These are phyloP conservation scores for Heterodera schachtii DNA, from an alignment of 1,140 invertebrate species.

Conservation along the genomic window DNA sequence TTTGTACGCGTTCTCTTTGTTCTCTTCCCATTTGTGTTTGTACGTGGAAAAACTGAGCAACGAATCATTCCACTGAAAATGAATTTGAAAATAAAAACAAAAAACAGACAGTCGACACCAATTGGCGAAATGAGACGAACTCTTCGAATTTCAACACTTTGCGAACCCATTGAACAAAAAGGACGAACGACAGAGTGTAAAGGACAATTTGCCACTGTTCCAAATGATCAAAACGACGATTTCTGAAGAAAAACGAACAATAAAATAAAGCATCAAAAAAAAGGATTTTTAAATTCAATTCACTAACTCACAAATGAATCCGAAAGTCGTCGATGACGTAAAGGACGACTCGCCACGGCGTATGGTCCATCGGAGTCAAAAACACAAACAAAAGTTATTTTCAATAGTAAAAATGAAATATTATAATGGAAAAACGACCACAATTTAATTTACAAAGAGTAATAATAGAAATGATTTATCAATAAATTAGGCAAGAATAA, in stretches of 20 bases:
- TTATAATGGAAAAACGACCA: neutral
- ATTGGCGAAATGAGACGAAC: slow-evolving; percentile 32
- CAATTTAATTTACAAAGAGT: neutral
- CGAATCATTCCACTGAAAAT: slow-evolving; percentile 39
- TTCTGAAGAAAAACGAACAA: slow-evolving; percentile 14
- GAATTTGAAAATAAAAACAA: slow-evolving; percentile 24
- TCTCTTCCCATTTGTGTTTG: slow-evolving; percentile 41
- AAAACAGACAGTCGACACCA: slow-evolving; percentile 36
- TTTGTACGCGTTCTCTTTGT: slow-evolving; percentile 33
- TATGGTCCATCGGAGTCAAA: slow-evolving; percentile 33
- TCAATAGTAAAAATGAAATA: neutral
- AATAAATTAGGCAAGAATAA: too few species aligned
- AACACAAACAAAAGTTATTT: neutral
- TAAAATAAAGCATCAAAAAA: too few species aligned
- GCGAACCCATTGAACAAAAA: slow-evolving; percentile 52
- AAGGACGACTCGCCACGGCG: slow-evolving; percentile 43
- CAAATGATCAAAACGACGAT: slow-evolving; percentile 50
- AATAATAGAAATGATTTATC: too few species aligned
- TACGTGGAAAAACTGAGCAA: slow-evolving; percentile 36
- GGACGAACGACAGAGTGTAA: slow-evolving; percentile 46
- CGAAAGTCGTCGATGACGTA: slow-evolving; percentile 49
- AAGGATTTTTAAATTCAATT: slow-evolving; percentile 17
- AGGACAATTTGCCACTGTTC: slow-evolving; percentile 55
- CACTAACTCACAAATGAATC: slow-evolving; percentile 28
- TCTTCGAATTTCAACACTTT: slow-evolving; percentile 55